Base-by-base conservation (phyloP, 2,888 invertebrate genomes). In the Chrysomela aeneicollis region DNA sequence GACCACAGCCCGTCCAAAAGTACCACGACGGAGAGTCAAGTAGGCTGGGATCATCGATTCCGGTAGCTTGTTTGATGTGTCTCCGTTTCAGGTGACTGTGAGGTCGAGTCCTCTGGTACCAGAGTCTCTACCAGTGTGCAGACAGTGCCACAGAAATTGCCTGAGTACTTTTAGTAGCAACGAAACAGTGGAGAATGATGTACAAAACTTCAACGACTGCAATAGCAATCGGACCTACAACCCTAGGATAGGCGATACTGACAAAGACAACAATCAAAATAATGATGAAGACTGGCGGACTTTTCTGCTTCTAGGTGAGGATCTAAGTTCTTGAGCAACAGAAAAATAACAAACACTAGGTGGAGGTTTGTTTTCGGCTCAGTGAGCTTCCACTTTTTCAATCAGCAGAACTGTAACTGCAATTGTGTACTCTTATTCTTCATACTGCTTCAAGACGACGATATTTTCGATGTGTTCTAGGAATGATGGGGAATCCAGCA, bases 71-170 rank as follows among this genome's bases (percentile, higher is more conserved):
- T 26, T 6, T 4, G 10, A 9, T 10, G 32, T 1, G 32, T 1
- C 18, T 42, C 37, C 26, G 2, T 74, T 85, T 68, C 83, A 92
- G 91, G 90, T 91, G 71, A 92, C 92, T 54, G 91, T 92, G 62
- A 87, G 91, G 76, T 92, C 92, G 57, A 91, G 91, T 81, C 91
- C 91, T 65, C 87, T 89, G 64, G 87, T 89, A 59, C 88, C 89
- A 67, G 92, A 91, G 82, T 88, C 89, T 63, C 86, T 91, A 76
- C 87, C 90, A 60, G 89, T 92, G 61, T 92, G 92, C 82, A 87
- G 90, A 71, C 90, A 91, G 81, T 92, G 92, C 82, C 92, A 92
- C 78, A 91, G 90, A 83, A 91, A 90, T 77, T 92, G 92, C 83
- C 86, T 89, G 26, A 6, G 26, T 70, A n/a, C n/a, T n/a, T n/a